phyloP scores from a whole-genome alignment of 2,797 vertebrate genomes.

The Aeoliscus strigatus region DNA sequence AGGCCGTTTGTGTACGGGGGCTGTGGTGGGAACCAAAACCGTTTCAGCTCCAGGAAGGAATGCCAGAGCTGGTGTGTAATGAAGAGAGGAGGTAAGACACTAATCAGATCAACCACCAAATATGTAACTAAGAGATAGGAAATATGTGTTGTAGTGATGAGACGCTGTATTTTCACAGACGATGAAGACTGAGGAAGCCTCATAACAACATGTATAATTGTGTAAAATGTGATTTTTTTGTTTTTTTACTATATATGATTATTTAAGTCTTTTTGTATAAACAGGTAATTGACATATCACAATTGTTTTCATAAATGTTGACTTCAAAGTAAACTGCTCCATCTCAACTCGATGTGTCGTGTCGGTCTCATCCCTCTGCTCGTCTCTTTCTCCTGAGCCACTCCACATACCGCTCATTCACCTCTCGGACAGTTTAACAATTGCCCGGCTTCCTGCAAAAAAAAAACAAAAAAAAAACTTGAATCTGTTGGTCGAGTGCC shows the following conservation, averaged over 20 bases:
- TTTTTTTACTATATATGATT: slow-evolving; percentile 28
- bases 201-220: slow-evolving; percentile 27
- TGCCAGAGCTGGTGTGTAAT: slow-evolving; percentile 71
- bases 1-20: slow-evolving; percentile 85
- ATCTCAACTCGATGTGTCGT: slow-evolving; percentile 1
- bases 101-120: slow-evolving; percentile 2
- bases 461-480: slow-evolving; percentile 26
- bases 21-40: slow-evolving; percentile 82
- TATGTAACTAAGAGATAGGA: background rate
- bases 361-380: too few species aligned
- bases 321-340: background rate
- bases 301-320: background rate
- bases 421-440: slow-evolving; percentile 26
- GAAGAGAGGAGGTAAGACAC: slow-evolving; percentile 38
- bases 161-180: slow-evolving; percentile 24
- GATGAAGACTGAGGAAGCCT: slow-evolving; percentile 19
- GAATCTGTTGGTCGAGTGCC: slow-evolving; percentile 29
- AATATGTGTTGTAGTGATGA: background rate
- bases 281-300: slow-evolving; percentile 1
- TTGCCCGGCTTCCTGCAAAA: slow-evolving; percentile 16
- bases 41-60: slow-evolving; percentile 70
- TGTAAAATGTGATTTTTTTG: slow-evolving; percentile 35
- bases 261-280: slow-evolving; percentile 37
- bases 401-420: slow-evolving; percentile 19
- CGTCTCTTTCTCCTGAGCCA: slow-evolving; percentile 2